These are phyloP conservation scores for Crypturellus tataupa DNA, from an alignment of 2,797 vertebrate species.

Conservation along the genomic window DNA sequence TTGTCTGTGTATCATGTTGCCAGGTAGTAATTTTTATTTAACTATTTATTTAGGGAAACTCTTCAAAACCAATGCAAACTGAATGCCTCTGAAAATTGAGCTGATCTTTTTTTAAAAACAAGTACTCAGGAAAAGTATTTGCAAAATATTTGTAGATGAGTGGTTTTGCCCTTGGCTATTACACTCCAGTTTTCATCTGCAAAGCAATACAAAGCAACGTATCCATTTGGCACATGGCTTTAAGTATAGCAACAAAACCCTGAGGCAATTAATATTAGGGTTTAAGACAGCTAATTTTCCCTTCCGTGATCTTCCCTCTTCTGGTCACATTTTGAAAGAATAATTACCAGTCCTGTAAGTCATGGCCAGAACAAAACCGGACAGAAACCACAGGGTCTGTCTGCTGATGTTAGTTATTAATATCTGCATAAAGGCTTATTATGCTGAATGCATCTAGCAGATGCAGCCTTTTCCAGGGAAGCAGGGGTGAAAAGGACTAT, in stretches of 20 bases:
- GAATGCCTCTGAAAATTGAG: not conserved
- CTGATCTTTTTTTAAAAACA: not conserved
- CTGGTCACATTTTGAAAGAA: not conserved
- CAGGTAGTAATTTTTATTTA: not conserved
- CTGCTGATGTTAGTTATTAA: slow-evolving; percentile 5
- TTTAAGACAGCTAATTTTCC: not conserved
- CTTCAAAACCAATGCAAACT: not conserved
- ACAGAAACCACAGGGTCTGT: not conserved
- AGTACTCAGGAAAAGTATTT: not conserved
- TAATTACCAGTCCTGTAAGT: not conserved
- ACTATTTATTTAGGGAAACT: not conserved
- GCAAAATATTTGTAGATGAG: slow-evolving; percentile 17
- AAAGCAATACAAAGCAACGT: not conserved
- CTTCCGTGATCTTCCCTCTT: not conserved
- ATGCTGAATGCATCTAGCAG: slow-evolving; percentile 29
- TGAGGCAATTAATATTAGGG: not conserved
- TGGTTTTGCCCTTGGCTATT: not conserved
- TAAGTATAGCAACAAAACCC: not conserved
- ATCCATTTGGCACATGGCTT: not conserved
- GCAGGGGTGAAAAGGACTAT: not conserved
- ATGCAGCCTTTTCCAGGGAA: slow-evolving; percentile 40
- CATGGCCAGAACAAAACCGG: not conserved
- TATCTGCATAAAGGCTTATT: slow-evolving; percentile 8
- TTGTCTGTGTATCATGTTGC: not conserved
- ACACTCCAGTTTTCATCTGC: not conserved